phyloP scores from a whole-genome alignment of 2,888 invertebrate species.

The Bimastos eiseni region DNA sequence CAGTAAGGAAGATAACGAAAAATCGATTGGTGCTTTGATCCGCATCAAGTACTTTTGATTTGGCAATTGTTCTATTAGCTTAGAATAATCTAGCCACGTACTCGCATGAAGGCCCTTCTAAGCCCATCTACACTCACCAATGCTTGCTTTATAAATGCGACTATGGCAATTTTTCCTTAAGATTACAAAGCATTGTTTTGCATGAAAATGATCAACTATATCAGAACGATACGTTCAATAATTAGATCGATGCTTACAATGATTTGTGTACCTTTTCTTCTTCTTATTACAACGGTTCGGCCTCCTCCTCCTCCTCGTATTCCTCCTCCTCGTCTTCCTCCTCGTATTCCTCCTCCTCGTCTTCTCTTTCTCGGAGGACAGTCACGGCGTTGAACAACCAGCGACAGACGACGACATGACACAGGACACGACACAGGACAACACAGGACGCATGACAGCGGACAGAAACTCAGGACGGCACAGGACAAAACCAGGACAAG shows the following conservation, averaged over 20 bases:
- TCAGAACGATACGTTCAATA: no score
- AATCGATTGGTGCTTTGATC: no score
- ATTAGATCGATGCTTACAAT: background rate
- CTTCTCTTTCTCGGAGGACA: background rate
- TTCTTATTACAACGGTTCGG: background rate
- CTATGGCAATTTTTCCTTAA: no score
- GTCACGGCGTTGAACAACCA: background rate
- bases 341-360: background rate
- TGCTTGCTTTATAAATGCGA: no score
- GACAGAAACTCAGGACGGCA: constrained; percentile 9
- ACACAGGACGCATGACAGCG: background rate
- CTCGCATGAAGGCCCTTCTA: no score
- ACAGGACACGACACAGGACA: background rate
- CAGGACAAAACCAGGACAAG: constrained; percentile 10
- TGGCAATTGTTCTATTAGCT: no score
- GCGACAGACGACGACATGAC: background rate
- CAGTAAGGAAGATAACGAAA: no score
- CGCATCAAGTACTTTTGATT: no score
- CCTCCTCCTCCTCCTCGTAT: background rate
- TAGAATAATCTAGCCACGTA: no score
- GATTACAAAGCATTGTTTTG: no score
- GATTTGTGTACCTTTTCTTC: background rate
- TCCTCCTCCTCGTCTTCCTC: background rate
- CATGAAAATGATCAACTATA: background rate
- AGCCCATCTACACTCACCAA: no score